phyloP scores from a whole-genome alignment of 2,113 vertebrate species.

The Antechinus flavipes region DNA sequence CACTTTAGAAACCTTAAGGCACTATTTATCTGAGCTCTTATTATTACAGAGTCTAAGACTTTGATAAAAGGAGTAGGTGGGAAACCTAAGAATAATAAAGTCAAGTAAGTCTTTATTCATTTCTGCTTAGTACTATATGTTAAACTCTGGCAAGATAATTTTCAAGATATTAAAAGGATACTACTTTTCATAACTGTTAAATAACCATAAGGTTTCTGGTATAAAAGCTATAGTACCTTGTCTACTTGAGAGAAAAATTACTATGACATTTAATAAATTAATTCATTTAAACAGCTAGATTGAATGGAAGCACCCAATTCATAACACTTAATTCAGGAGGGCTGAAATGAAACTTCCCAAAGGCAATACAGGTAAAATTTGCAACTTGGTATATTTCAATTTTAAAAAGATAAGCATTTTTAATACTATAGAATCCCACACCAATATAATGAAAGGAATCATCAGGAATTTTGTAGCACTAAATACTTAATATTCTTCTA shows the following conservation, averaged over 20 bases:
- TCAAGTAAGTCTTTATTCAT: neutral
- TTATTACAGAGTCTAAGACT: neutral
- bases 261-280: neutral
- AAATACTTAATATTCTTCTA: conserved; percentile 4
- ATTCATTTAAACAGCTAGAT: neutral
- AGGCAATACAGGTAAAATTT: neutral
- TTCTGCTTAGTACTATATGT: neutral
- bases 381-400: neutral
- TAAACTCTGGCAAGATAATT: neutral
- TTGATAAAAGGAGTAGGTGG: neutral
- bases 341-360: neutral
- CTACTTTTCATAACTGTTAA: neutral
- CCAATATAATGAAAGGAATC: conserved; percentile 19
- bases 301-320: neutral
- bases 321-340: neutral
- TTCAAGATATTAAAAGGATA: neutral
- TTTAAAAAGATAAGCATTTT: neutral
- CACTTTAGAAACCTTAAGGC: neutral
- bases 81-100: neutral
- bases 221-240: neutral
- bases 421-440: neutral
- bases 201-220: neutral
- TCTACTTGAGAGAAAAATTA: neutral
- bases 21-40: neutral
- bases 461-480: neutral